Evolutionary conservation across 2,888 invertebrate species (phyloP).

Genomic region (Drosophila cognata): DNA sequence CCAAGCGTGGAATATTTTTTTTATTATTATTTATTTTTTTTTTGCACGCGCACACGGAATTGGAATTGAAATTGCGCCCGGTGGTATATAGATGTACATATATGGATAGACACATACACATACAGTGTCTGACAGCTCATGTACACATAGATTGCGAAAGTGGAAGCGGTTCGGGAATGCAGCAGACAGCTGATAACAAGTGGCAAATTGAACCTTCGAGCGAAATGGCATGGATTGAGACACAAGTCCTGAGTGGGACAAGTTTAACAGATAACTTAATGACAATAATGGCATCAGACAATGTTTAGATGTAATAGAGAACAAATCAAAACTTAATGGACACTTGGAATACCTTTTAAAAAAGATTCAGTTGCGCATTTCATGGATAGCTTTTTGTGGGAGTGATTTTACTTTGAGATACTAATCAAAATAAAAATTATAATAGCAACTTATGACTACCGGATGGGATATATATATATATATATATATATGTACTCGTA

Average conservation of each 20-base stretch:
- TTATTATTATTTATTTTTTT: conserved; percentile 10
- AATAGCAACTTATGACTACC: neutral
- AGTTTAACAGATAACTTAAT: neutral
- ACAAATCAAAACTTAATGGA: neutral
- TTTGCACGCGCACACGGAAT: conserved; percentile 32
- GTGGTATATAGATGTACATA: neutral
- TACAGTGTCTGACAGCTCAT: neutral
- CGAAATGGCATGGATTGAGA: neutral
- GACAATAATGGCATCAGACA: neutral
- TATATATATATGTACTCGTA: no score
- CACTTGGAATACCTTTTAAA: neutral
- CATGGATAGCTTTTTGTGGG: neutral
- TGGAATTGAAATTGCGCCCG: conserved; percentile 29
- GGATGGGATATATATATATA: no score
- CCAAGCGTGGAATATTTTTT: conserved; percentile 58
- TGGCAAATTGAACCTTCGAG: conserved; percentile 6
- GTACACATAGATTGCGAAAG: conserved; percentile 1
- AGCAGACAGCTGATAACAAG: conserved; percentile 16
- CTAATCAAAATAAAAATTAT: neutral
- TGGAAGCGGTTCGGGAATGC: conserved; percentile 27
- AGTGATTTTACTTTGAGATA: neutral
- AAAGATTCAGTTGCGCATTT: neutral
- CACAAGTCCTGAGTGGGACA: neutral
- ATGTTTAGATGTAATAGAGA: neutral
- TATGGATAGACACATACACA: neutral